Evolutionary conservation across 1,140 invertebrate species (phyloP).

Genomic region (Fopius arisanus): DNA sequence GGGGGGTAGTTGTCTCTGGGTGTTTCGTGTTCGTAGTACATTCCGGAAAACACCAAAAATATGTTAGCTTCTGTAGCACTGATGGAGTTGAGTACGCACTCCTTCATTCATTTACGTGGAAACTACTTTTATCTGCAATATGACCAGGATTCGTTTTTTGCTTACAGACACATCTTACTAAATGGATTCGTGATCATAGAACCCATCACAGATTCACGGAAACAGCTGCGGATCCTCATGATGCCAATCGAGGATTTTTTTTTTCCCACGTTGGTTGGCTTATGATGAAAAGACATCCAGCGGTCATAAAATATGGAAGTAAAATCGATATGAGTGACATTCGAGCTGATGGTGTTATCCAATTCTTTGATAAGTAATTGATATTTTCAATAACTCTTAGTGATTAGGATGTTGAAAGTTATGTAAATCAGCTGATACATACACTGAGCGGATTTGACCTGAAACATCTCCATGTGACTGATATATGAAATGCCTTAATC

Average conservation of each 20-base stretch:
- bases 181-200: conserved; percentile 76
- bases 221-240: conserved; percentile 84
- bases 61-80: too few species aligned
- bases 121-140: too few species aligned
- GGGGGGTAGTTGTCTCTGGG: too few species aligned
- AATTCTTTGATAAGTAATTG: conserved; percentile 74
- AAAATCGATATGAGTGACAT: conserved; percentile 81
- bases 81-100: too few species aligned
- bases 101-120: too few species aligned
- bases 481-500: too few species aligned
- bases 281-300: conserved; percentile 79
- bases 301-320: conserved; percentile 69
- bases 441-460: too few species aligned
- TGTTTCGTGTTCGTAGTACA: too few species aligned
- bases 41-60: too few species aligned
- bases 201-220: conserved; percentile 86
- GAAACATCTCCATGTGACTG: too few species aligned
- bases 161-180: conserved; percentile 59
- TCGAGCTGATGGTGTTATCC: conserved; percentile 76
- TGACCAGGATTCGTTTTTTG: not conserved
- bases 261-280: conserved; percentile 88
- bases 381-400: not conserved
- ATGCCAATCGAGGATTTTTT: conserved; percentile 82
- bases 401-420: too few species aligned
- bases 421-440: too few species aligned